Evolutionary conservation across 1,140 invertebrate species (phyloP), one percentile per base, ranked within the genome.

Genomic region (Atta colombica): DNA sequence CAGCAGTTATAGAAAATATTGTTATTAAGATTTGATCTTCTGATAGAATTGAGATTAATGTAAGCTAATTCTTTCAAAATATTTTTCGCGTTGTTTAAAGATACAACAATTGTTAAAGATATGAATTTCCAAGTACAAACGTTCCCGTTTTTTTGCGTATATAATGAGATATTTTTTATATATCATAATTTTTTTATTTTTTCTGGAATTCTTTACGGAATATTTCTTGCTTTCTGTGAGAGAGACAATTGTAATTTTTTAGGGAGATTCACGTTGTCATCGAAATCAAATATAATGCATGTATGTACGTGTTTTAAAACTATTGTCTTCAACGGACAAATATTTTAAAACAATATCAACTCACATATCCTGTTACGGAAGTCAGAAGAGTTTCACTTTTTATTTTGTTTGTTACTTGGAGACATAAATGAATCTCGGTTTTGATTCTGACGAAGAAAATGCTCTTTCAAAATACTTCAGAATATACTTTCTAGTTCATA

Each of bases 401-500:
- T 21, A 21, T 21, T 75, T 49, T 35, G 31, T 61, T 61, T 18
- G 55, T 61, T 75, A 49, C 28, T 61, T 28, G 18, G n/a, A 75
- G 39, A 61, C 69, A 18, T 51, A 61, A 74, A 60, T 55, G 58
- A 45, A 25, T 74, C 69, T 75, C 18, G 55, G 25, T 84, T 74
- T 84, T 28, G 49, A 61, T 75, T 75, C 45, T 31, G 39, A 49
- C 51, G 65, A 49, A 45, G 69, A 74, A 75, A 61, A 49, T 60
- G 39, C n/a, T 14, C 55, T 74, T 75, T 63, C 55, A 49, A 75
- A 84, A 84, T 75, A 35, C 58, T 75, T 61, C 14, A 49, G 53
- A 35, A 58, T 74, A 75, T 61, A 51, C 69, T 61, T 84, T 75
- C 80, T 51, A 45, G 39, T 68, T 63, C 80, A 21, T 55, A 18